phyloP scores from a whole-genome alignment of 2,113 vertebrate genomes.

The Mustela lutreola region DNA sequence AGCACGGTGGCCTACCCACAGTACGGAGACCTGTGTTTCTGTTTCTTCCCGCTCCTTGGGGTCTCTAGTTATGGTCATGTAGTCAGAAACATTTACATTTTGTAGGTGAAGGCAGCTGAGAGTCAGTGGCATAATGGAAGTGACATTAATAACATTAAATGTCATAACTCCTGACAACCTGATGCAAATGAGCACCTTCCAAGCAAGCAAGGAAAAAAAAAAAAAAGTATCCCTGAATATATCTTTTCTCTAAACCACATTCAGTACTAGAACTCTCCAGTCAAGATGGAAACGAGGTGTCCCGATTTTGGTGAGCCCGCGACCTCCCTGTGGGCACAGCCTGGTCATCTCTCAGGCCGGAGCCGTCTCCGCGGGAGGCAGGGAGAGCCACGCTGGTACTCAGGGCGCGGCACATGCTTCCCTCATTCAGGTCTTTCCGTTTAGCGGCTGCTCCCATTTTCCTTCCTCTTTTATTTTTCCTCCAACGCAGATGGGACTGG shows the following conservation, averaged over 20 bases:
- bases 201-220: background rate
- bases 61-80: conserved; percentile 69
- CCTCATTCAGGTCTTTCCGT: background rate
- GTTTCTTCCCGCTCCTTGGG: conserved; percentile 27
- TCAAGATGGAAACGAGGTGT: background rate
- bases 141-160: conserved; percentile 83
- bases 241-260: conserved; percentile 64
- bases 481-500: conserved; percentile 38
- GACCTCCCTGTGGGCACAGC: background rate
- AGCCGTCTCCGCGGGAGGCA: background rate
- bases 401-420: conserved; percentile 3
- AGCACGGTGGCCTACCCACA: background rate
- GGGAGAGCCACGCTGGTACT: background rate
- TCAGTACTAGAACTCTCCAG: conserved; percentile 31
- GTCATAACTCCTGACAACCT: conserved; percentile 84
- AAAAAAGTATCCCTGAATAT: background rate
- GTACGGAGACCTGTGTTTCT: background rate
- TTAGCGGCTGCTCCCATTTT: background rate
- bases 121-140: conserved; percentile 75
- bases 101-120: conserved; percentile 78
- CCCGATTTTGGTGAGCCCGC: background rate
- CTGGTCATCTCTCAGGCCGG: background rate
- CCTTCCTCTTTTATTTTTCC: conserved; percentile 32
- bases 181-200: conserved; percentile 82
- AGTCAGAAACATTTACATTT: conserved; percentile 78